Percentiles rank a stretch among this genome's conserved stretches.
Evolutionary conservation across 2,797 vertebrate species (phyloP).

Genomic region (Synaphobranchus kaupii): DNA sequence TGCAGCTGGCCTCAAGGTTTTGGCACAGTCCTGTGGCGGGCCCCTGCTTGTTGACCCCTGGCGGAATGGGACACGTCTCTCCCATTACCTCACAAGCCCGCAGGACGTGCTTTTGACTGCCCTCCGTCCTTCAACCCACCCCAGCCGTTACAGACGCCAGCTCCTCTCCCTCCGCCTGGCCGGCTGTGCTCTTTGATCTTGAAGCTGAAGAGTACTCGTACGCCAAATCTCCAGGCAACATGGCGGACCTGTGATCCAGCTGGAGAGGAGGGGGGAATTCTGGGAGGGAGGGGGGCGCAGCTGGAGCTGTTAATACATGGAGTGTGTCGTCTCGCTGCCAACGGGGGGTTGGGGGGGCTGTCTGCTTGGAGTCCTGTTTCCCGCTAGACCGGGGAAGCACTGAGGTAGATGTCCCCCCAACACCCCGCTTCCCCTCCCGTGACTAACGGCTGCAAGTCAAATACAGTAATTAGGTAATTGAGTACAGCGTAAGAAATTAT

Average conservation of each 20-base stretch:
- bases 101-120: background rate
- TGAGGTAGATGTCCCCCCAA: background rate
- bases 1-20: conserved; percentile 2
- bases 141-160: conserved; percentile 27
- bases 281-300: conserved; percentile 51
- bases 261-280: conserved; percentile 63
- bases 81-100: background rate
- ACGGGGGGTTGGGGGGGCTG: background rate
- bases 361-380: background rate
- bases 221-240: conserved; percentile 85
- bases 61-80: background rate
- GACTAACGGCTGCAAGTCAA: conserved; percentile 23
- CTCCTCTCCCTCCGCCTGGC: conserved; percentile 45
- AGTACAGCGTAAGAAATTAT: conserved; percentile 22
- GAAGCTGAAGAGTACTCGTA: conserved; percentile 80
- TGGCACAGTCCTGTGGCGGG: background rate
- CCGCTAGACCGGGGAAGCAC: background rate
- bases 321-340: conserved; percentile 14
- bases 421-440: conserved; percentile 19
- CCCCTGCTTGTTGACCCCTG: background rate
- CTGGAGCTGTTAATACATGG: conserved; percentile 54
- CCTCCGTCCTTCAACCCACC: conserved; percentile 37
- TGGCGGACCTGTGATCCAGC: conserved; percentile 81
- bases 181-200: conserved; percentile 67
- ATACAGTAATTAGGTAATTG: conserved; percentile 32